These are phyloP conservation scores for Notothenia coriiceps DNA, from an alignment of 2,113 vertebrate genomes.

Conservation along the genomic window DNA sequence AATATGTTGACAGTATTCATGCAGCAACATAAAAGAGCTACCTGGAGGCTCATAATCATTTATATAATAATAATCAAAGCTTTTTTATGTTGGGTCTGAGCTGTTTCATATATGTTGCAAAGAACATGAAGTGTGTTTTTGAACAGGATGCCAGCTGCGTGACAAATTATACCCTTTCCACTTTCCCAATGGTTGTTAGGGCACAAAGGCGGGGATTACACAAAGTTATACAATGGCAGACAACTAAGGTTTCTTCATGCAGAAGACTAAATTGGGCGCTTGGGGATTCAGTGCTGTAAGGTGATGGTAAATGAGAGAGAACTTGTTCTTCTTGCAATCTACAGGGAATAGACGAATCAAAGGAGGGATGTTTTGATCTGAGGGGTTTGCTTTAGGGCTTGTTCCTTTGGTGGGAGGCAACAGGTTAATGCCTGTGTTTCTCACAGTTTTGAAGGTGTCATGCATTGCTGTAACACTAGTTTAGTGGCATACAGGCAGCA, in stretches of 20 bases:
- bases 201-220: constrained; percentile 42
- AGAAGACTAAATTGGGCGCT: constrained; percentile 37
- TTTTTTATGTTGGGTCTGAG: constrained; percentile 20
- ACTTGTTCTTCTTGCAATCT: constrained; percentile 10
- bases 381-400: background rate
- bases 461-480: background rate
- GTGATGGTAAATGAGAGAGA: constrained; percentile 22
- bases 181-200: constrained; percentile 29
- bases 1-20: background rate
- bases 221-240: constrained; percentile 46
- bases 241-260: constrained; percentile 22
- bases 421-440: background rate
- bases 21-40: constrained; percentile 14
- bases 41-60: constrained; percentile 6
- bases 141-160: constrained; percentile 44
- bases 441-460: constrained; percentile 5
- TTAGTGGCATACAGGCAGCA: background rate
- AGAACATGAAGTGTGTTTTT: constrained; percentile 34
- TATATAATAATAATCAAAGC: constrained; percentile 21
- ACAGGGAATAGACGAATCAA: constrained; percentile 18
- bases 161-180: constrained; percentile 53
- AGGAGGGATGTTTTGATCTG: constrained; percentile 41
- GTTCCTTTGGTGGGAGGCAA: too few species aligned
- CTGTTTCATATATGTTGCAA: constrained; percentile 28
- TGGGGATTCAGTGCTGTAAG: constrained; percentile 16